Evolutionary conservation across 2,888 invertebrate species (phyloP), one percentile per base, ranked within the genome.

Genomic region (Drosophila paracracens): DNA sequence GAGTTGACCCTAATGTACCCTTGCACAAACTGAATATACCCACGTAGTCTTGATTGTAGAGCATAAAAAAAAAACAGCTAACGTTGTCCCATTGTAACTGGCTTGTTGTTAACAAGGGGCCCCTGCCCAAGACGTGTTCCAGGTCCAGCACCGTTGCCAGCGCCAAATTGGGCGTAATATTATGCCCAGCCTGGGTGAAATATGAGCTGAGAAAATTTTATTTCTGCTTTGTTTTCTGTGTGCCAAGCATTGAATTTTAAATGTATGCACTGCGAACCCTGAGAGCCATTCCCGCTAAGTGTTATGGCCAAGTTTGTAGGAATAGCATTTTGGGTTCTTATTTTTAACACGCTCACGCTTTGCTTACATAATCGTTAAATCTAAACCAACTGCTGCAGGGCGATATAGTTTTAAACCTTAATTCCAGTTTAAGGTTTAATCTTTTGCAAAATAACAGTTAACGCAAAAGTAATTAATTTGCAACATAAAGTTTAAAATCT

Each of bases 151-250:
- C 77, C 81, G 82, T 76, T 80, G 83, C 70, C 86, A 88, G 72
- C 83, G 83, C 89, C 88, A 89, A 85, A 85, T 85, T 85, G 89
- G 85, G 84, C 82, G 83, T 85, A 85, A 85, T 85, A 81, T 85
- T 85, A 83, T 85, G 84, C 89, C 74, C 74, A 76, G 74, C 56
- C 81, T 74, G 74, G 88, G 89, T 89, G 85, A 85, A 88, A 89
- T 85, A 85, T 89, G 88, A 85, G 89, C 89, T 85, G 85, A 85
- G 85, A 85, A 89, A 84, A 87, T 84, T 84, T 84, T 89, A 85
- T 89, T 89, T 79, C 75, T 50, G 75, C 79, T 78, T 87, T 88
- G 85, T 71, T 69, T 60, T 46, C 68, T 68, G 68, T 82, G 63
- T 67, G 73, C 62, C 54, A 67, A 70, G 70, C 67, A 80, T 81